Evolutionary conservation across 1,140 invertebrate genomes (phyloP).

Genomic region (Dolichoris vasculosae): DNA sequence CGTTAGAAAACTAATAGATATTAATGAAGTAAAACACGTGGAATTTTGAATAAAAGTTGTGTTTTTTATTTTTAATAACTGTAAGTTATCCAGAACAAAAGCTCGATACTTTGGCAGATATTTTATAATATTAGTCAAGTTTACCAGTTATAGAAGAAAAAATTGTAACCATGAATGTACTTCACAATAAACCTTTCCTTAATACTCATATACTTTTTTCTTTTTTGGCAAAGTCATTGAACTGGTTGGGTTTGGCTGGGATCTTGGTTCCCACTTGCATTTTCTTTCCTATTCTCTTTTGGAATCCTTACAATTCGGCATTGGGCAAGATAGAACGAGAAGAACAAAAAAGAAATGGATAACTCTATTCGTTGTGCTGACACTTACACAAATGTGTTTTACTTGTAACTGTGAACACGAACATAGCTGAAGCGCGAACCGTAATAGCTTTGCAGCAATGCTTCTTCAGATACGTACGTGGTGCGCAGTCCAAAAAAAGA

Average conservation of each 20-base stretch:
- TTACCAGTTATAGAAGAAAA: too few species aligned
- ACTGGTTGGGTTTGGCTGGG: conserved; percentile 30
- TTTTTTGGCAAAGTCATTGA: conserved; percentile 55
- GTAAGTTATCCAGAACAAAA: too few species aligned
- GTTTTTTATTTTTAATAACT: too few species aligned
- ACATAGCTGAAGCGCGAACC: background rate
- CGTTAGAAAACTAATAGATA: too few species aligned
- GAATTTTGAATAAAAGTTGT: too few species aligned
- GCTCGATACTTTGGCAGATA: too few species aligned
- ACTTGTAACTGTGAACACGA: background rate
- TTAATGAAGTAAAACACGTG: too few species aligned
- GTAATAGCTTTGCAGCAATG: background rate
- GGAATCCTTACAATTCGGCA: conserved; percentile 52
- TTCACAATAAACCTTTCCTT: too few species aligned
- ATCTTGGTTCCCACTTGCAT: background rate
- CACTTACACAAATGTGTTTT: background rate
- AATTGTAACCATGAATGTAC: too few species aligned
- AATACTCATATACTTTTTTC: too few species aligned
- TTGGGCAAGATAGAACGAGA: conserved; percentile 52
- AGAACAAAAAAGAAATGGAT: conserved; percentile 54
- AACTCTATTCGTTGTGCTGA: conserved; percentile 34
- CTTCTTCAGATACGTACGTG: conserved; percentile 39
- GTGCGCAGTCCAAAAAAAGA: conserved; percentile 60
- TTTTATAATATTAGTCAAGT: too few species aligned
- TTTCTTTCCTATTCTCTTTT: conserved; percentile 44